Evolutionary conservation across 2,797 vertebrate genomes (phyloP).

Genomic region (Sebastes itinus): DNA sequence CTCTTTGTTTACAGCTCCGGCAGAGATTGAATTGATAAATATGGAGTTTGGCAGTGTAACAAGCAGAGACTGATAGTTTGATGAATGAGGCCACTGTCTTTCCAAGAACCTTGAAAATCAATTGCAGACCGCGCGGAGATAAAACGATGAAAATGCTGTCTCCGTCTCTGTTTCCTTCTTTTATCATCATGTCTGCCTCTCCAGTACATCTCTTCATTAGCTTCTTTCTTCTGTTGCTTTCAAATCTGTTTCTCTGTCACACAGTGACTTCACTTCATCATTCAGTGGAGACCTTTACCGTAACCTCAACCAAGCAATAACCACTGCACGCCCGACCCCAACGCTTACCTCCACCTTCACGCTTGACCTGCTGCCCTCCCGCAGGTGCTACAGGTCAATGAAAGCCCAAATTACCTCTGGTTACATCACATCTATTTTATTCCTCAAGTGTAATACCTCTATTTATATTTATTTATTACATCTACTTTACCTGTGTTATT

Average conservation of each 20-base stretch:
- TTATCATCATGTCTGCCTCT: background rate
- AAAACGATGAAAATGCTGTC: background rate
- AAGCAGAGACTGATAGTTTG: background rate
- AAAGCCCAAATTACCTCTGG: too few species aligned
- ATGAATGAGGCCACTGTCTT: slow-evolving; percentile 40
- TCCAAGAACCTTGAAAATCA: slow-evolving; percentile 41
- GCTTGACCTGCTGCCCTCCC: too few species aligned
- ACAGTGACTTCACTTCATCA: background rate
- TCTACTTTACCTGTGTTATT: too few species aligned
- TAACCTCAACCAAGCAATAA: background rate
- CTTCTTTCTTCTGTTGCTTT: background rate
- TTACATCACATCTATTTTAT: too few species aligned
- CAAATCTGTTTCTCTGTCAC: background rate
- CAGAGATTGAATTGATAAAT: slow-evolving; percentile 19
- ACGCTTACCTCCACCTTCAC: background rate
- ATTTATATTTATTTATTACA: too few species aligned
- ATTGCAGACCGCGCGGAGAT: background rate
- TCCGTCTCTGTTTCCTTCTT: background rate
- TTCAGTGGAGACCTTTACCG: background rate
- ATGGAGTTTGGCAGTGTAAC: slow-evolving; percentile 17
- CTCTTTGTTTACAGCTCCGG: slow-evolving; percentile 23
- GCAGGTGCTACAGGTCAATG: too few species aligned
- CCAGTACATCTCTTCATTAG: background rate
- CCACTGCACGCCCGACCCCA: background rate
- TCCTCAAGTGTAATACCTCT: too few species aligned